Conservation (phyloP, 1,140 invertebrate species). For the Ceratosolen fusciceps region DNA sequence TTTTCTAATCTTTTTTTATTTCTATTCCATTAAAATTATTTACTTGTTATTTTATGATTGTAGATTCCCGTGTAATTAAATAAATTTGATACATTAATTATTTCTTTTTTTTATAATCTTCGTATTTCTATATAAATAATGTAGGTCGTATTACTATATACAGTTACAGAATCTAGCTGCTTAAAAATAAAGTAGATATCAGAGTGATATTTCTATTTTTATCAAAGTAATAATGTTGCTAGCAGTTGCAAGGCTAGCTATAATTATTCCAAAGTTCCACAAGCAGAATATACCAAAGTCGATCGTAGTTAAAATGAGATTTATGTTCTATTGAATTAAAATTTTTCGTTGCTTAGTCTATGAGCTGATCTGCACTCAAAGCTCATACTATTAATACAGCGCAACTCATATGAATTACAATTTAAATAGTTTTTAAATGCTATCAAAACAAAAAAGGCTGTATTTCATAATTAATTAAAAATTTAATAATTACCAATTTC, state of each 20-base stretch:
- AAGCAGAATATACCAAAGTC: not conserved
- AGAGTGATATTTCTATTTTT: constrained; percentile 11
- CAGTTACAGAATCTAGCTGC: not conserved
- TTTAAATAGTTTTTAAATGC: too few species aligned
- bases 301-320: constrained; percentile 6
- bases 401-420: too few species aligned
- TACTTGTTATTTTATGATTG: too few species aligned
- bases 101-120: not conserved
- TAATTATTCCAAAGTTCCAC: constrained; percentile 7
- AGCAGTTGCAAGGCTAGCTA: constrained; percentile 11
- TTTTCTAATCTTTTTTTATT: too few species aligned
- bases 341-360: not conserved
- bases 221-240: constrained; percentile 15
- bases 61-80: too few species aligned
- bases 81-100: not conserved
- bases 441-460: too few species aligned
- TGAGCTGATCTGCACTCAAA: not conserved
- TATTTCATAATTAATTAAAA: too few species aligned
- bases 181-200: constrained; percentile 7
- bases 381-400: not conserved
- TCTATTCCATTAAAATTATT: too few species aligned
- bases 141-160: constrained; percentile 3
- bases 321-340: constrained; percentile 11
- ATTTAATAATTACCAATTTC: too few species aligned
- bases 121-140: not conserved